A percentile compares a stretch with the other conserved stretches of the same genome.
phyloP scores from a whole-genome alignment of 2,113 vertebrate genomes.

The Seriola quinqueradiata region DNA sequence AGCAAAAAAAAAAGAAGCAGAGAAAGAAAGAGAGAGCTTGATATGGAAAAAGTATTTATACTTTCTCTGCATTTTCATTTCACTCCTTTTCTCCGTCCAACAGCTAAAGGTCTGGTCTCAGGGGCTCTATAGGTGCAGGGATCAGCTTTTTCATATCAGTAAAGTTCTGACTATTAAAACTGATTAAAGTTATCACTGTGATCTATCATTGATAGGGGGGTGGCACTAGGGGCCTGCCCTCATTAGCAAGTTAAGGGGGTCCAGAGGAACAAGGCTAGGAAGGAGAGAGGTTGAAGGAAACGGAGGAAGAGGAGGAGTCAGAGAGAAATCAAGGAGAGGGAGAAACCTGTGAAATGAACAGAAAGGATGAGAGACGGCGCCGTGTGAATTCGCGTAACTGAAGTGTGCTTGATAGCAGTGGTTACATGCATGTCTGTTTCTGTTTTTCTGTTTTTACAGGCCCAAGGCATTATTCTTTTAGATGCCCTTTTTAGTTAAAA shows the following conservation, averaged over 20 bases:
- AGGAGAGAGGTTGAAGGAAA: neutral
- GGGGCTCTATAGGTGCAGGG: constrained; percentile 41
- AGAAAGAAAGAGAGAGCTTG: neutral
- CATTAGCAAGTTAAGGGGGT: constrained; percentile 49
- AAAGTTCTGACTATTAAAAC: constrained; percentile 47
- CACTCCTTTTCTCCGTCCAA: constrained; percentile 6
- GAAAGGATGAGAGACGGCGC: neutral
- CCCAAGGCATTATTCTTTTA: neutral
- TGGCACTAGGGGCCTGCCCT: constrained; percentile 24
- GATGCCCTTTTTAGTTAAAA: neutral
- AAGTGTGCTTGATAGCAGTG: neutral
- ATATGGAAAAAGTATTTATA: constrained; percentile 21
- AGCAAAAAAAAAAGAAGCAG: neutral
- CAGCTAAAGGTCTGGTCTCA: constrained; percentile 5
- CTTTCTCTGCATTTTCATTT: constrained; percentile 6
- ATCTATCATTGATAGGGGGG: constrained; percentile 64
- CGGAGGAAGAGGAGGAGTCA: neutral
- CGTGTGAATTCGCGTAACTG: neutral
- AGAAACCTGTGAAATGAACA: neutral
- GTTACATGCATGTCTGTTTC: neutral
- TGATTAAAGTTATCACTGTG: constrained; percentile 55
- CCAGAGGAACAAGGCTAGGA: constrained; percentile 27
- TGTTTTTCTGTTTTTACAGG: neutral
- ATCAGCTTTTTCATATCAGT: constrained; percentile 52
- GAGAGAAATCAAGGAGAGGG: neutral